Evolutionary conservation across 1,140 invertebrate species (phyloP), one percentile per base, ranked within the genome.

Genomic region (Stenopsyche tienmushanensis): DNA sequence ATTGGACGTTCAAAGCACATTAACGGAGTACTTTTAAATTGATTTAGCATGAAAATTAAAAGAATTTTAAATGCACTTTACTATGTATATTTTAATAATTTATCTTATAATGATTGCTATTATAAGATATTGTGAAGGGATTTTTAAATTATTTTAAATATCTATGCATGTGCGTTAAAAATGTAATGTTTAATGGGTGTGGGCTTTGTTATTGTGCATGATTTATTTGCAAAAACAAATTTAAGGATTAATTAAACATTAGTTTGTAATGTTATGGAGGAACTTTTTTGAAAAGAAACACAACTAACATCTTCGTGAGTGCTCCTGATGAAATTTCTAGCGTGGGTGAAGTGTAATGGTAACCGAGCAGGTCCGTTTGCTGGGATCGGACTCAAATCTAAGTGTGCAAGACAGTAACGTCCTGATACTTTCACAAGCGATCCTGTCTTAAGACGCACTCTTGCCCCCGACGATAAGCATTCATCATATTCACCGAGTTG

Each of bases 401-500:
- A 76, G 57, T 79, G 81, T 3, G 84, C 86, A 53, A 89, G 72
- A 70, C 88, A 89, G 73, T 89, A 89, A 73, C 88, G 85, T 25
- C 86, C 86, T 64, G 85, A 80, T 20, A 89, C 77, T 62, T 82
- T 84, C 8, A 86, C 78, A 0, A 82, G 71, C 44, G 75, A 78
- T 0, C 79, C 79, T 3, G 78, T 75, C 23, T 79, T 77, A 21
- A 79, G 64, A 74, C 86, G 85, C 0, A 87, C 81, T 3, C 82
- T 76, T 5, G 84, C 83, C 47, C 78, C 74, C 29, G 85, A 78
- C 13, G 75, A 78, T 34, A 87, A 76, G 71, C 88, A 89, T 75
- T 88, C 82, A 73, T 88, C 86, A 73, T 86, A 89, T 75, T 89
- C 87, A 29, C 88, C 88, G 13, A 88, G 72, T 72, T 88, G 86